Evolutionary conservation across 2,888 invertebrate species (phyloP).

Genomic region (Aradus depressus): DNA sequence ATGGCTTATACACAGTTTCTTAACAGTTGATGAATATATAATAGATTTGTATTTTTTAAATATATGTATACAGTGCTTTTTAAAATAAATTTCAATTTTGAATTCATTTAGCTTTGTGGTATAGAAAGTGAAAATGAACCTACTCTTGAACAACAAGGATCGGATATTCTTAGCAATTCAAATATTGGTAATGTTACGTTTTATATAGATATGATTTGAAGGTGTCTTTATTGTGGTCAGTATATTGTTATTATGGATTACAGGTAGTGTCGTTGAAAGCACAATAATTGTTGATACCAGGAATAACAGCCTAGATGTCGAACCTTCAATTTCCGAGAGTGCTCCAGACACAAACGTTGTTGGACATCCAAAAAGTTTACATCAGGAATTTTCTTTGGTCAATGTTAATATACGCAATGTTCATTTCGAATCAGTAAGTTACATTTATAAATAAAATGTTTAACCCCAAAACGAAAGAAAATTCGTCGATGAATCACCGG

Average conservation of each 20-base stretch:
- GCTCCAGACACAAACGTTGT: conserved; percentile 11
- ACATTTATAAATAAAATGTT: background rate
- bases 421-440: conserved; percentile 40
- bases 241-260: background rate
- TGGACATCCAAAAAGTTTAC: conserved; percentile 41
- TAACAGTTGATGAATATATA: too few relatives aligned
- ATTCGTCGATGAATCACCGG: too few relatives aligned
- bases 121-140: conserved; percentile 48
- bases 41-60: background rate
- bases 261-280: conserved; percentile 16
- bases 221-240: too few relatives aligned
- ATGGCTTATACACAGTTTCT: too few relatives aligned
- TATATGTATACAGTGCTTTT: background rate
- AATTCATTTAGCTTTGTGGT: conserved; percentile 48
- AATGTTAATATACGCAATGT: conserved; percentile 65
- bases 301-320: conserved; percentile 15
- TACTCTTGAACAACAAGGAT: conserved; percentile 32
- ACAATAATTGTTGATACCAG: conserved; percentile 12
- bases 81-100: conserved; percentile 2
- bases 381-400: conserved; percentile 64
- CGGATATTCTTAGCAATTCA: too few relatives aligned
- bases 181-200: background rate
- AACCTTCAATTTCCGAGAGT: conserved; percentile 8
- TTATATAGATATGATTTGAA: background rate
- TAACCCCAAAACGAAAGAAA: too few relatives aligned